Evolutionary conservation across 2,888 invertebrate genomes (phyloP).

Genomic region (Cerceris rybyensis): DNA sequence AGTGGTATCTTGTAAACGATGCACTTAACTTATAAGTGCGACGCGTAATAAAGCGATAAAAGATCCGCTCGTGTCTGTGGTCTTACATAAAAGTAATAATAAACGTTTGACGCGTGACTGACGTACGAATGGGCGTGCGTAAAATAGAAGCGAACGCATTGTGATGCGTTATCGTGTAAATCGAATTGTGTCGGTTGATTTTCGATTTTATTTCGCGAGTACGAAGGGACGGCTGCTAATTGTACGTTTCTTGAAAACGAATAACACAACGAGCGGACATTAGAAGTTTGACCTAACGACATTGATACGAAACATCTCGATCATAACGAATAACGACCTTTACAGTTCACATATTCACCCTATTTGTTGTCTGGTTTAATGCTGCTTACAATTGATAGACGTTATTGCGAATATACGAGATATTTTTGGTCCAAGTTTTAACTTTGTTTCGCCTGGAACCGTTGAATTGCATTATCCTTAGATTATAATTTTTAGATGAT

Average conservation of each 20-base stretch:
- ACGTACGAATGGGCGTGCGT: background rate
- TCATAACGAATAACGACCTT: slow-evolving; percentile 39
- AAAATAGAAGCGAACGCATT: background rate
- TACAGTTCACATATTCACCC: slow-evolving; percentile 8
- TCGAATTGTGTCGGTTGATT: background rate
- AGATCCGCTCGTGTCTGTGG: slow-evolving; percentile 9
- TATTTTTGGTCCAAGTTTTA: too few species aligned
- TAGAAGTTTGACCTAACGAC: slow-evolving; percentile 43
- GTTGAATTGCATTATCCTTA: too few species aligned
- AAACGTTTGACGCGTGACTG: slow-evolving; percentile 31
- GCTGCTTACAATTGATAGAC: background rate
- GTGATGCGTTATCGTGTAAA: background rate
- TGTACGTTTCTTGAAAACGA: too few species aligned
- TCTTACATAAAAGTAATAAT: slow-evolving; percentile 58
- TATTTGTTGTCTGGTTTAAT: background rate
- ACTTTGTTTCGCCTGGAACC: too few species aligned
- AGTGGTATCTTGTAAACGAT: slow-evolving; percentile 21
- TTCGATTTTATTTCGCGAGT: background rate
- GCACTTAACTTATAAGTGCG: slow-evolving; percentile 13
- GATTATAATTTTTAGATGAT: too few species aligned
- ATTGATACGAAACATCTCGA: slow-evolving; percentile 42
- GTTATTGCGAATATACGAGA: background rate
- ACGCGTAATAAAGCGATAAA: slow-evolving; percentile 51
- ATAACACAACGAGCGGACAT: slow-evolving; percentile 15
- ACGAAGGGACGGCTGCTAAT: too few species aligned